phyloP scores from a whole-genome alignment of 2,113 vertebrate species.

The Ahaetulla prasina region DNA sequence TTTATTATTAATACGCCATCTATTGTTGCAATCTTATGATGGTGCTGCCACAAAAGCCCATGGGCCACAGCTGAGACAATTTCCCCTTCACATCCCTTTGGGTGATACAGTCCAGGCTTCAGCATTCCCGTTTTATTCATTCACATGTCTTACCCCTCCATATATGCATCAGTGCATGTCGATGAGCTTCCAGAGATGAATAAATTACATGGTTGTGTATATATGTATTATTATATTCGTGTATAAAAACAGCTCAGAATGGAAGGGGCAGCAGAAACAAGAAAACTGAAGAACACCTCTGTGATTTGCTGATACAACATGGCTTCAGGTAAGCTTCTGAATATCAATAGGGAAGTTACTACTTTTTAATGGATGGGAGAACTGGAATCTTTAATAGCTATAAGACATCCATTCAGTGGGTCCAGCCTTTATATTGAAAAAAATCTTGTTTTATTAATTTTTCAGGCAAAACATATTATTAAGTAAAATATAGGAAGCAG shows the following conservation, averaged over 20 bases:
- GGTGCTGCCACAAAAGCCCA: not conserved
- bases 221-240: slow-evolving; percentile 18
- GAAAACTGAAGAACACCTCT: slow-evolving; percentile 32
- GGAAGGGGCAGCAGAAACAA: slow-evolving; percentile 4
- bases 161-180: slow-evolving; percentile 43
- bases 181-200: not conserved
- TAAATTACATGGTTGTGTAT: slow-evolving; percentile 44
- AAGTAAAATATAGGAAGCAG: not conserved
- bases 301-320: slow-evolving; percentile 36
- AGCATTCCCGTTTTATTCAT: not conserved
- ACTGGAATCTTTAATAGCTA: not conserved
- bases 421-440: not conserved
- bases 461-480: too few species aligned
- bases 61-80: not conserved
- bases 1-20: not conserved
- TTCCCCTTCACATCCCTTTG: not conserved
- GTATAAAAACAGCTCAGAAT: slow-evolving; percentile 50
- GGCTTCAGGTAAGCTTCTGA: slow-evolving; percentile 60
- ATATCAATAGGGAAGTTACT: not conserved
- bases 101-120: not conserved
- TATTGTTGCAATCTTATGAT: not conserved
- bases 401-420: not conserved
- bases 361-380: not conserved
- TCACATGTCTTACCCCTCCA: slow-evolving; percentile 15
- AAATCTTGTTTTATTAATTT: not conserved